These are phyloP conservation scores for Trypoxylus dichotomus DNA, from an alignment of 1,140 invertebrate genomes.

Conservation along the genomic window DNA sequence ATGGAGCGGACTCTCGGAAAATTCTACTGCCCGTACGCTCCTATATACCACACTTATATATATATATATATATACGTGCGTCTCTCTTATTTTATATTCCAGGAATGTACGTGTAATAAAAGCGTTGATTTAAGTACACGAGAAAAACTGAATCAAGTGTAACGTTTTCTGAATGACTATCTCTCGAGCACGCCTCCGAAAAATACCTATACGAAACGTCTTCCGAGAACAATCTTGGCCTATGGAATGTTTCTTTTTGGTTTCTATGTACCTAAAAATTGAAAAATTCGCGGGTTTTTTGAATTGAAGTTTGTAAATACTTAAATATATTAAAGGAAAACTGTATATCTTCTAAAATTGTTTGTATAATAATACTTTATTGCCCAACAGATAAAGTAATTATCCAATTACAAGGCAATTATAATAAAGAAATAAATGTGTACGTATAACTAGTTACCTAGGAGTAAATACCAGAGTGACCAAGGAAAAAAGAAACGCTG, in stretches of 20 bases:
- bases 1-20: conserved; percentile 32
- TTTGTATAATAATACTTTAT: no score
- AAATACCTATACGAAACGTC: neutral
- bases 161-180: conserved; percentile 22
- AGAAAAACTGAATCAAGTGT: conserved; percentile 24
- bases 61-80: neutral
- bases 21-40: neutral
- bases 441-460: no score
- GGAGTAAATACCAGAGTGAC: no score
- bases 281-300: no score
- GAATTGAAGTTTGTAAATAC: no score
- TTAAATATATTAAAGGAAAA: no score
- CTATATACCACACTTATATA: neutral
- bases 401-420: no score
- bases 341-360: no score
- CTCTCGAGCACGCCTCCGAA: neutral
- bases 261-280: neutral
- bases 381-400: no score
- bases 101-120: conserved; percentile 20
- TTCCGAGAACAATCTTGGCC: neutral
- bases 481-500: no score
- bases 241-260: neutral
- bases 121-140: conserved; percentile 20
- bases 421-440: no score
- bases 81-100: conserved; percentile 18